phyloP scores from a whole-genome alignment of 2,797 vertebrate species.

The Orientallactaga sibirica region DNA sequence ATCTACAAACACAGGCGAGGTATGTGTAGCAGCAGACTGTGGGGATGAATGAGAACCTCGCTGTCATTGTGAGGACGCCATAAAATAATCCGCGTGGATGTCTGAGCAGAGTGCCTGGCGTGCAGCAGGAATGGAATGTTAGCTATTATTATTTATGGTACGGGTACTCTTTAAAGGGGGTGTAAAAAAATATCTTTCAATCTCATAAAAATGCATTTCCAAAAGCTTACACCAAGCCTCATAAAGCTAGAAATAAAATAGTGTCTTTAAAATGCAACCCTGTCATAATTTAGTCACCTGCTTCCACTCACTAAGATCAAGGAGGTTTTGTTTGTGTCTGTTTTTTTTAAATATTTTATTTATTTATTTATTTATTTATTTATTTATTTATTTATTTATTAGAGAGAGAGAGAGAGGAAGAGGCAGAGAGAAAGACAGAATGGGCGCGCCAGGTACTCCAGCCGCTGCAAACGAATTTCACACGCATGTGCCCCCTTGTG shows the following conservation, averaged over 20 bases:
- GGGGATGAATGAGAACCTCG: not conserved
- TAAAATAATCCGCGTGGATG: not conserved
- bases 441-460: too few relatives aligned
- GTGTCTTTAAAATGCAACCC: slow-evolving; percentile 61
- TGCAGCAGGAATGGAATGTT: slow-evolving; percentile 6
- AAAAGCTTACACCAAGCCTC: slow-evolving; percentile 59
- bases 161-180: slow-evolving; percentile 70
- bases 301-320: slow-evolving; percentile 53
- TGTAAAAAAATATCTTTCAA: slow-evolving; percentile 70
- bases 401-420: too few relatives aligned
- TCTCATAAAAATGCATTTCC: slow-evolving; percentile 69
- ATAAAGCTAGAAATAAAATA: slow-evolving; percentile 68
- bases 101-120: not conserved
- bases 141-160: slow-evolving; percentile 71
- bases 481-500: too few relatives aligned
- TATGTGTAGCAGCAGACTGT: too few relatives aligned
- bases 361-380: too few relatives aligned
- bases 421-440: too few relatives aligned
- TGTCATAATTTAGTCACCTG: slow-evolving; percentile 60
- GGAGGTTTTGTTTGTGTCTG: not conserved
- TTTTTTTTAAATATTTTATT: not conserved
- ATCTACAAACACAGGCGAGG: not conserved
- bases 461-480: too few relatives aligned
- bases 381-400: too few relatives aligned
- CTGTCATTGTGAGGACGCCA: not conserved